phyloP scores from a whole-genome alignment of 2,113 vertebrate genomes.

The Promerops cafer region DNA sequence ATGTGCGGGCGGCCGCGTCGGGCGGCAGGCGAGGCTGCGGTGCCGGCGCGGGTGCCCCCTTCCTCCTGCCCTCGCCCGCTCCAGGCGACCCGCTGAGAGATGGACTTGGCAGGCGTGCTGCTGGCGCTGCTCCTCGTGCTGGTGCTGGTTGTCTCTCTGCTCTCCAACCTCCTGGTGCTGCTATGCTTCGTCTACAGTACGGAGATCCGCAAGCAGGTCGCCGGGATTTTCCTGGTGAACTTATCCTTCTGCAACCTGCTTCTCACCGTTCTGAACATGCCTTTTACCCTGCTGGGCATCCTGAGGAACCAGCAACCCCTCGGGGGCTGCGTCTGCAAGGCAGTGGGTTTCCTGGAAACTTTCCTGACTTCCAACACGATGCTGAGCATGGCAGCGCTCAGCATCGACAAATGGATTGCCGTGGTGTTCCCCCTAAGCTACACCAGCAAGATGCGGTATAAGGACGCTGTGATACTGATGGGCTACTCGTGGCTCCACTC shows the following conservation, averaged over 20 bases:
- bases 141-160: conserved; percentile 69
- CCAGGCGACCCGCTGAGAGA: conserved; percentile 64
- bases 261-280: conserved; percentile 75
- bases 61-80: conserved; percentile 29
- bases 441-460: conserved; percentile 77
- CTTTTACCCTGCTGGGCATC: conserved; percentile 71
- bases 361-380: conserved; percentile 76
- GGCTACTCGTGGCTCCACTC: conserved; percentile 76
- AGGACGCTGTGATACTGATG: conserved; percentile 74
- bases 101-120: conserved; percentile 76
- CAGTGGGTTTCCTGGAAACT: conserved; percentile 73
- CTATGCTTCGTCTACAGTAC: conserved; percentile 76
- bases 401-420: conserved; percentile 80
- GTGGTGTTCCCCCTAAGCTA: conserved; percentile 80
- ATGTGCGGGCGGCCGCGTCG: neutral
- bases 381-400: conserved; percentile 80
- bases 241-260: conserved; percentile 79
- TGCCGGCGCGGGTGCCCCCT: neutral
- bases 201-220: conserved; percentile 74
- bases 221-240: conserved; percentile 76
- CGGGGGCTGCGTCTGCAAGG: conserved; percentile 67
- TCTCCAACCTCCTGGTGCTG: conserved; percentile 77
- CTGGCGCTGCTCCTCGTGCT: conserved; percentile 73
- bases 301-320: conserved; percentile 60
- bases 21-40: conserved; percentile 32